Evolutionary conservation across 2,113 vertebrate genomes (phyloP), one percentile per base, ranked within the genome.

Genomic region (Gambusia holbrooki): DNA sequence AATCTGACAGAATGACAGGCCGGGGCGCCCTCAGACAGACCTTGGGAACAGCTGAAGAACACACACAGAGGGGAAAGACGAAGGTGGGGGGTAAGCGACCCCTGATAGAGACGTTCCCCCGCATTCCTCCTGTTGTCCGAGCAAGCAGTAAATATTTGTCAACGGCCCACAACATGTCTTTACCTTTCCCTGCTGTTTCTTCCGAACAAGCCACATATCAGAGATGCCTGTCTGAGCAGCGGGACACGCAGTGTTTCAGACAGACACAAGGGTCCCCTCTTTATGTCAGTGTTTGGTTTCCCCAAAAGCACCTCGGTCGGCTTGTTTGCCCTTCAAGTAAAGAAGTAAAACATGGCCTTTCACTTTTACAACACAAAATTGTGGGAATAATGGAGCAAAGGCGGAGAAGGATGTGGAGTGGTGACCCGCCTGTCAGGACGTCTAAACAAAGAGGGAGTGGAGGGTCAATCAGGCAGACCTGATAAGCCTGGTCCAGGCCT

Each of bases 301-400:
- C 77, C 78, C 68, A 84, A 86, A 85, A 78, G 67, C 77, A 82
- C 84, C 85, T 88, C 89, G 61, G 51, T 80, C 73, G 75, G 73
- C 89, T 87, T 92, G 89, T 92, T 90, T 92, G 84, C 89, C 83
- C 81, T 87, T 90, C 73, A 87, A 87, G 83, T 91, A 88, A 90
- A 90, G 84, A 91, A 90, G 85, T 89, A 89, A 93, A 92, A 92
- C 91, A 91, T 89, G 91, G 91, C 92, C 89, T 93, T 93, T 92
- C 88, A 90, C 89, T 92, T 93, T 93, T 92, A 93, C 89, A 93
- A 91, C 90, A 92, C 76, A 73, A 89, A 88, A 86, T 89, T 89
- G 88, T 92, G 91, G 90, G 90, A 92, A 92, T 90, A 89, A 89
- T 80, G 82, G 88, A 74, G 13, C 33, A 5, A 82, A 88, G 88